Evolutionary conservation across 2,113 vertebrate species (phyloP).

Genomic region (Elaphurus davidianus): DNA sequence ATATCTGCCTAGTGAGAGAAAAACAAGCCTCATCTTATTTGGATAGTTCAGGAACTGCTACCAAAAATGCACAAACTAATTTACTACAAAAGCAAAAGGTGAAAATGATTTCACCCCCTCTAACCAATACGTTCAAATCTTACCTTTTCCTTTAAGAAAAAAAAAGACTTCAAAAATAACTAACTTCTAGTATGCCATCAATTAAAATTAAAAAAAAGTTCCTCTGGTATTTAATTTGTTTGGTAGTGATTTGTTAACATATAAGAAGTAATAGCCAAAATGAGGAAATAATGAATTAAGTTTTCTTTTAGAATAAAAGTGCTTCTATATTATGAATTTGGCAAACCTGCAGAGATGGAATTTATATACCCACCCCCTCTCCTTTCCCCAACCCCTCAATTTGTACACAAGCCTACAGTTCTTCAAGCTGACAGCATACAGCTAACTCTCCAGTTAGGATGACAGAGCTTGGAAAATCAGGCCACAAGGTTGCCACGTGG

Average conservation of each 20-base stretch:
- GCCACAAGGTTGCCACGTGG: constrained; percentile 25
- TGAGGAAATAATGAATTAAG: not conserved
- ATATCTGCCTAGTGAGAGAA: not conserved
- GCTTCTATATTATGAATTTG: not conserved
- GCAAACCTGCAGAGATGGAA: not conserved
- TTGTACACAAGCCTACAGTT: not conserved
- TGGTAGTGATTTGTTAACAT: not conserved
- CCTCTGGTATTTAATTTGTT: not conserved
- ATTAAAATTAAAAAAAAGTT: not conserved
- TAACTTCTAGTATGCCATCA: not conserved
- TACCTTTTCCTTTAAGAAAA: not conserved
- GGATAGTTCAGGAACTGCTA: not conserved
- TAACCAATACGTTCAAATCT: not conserved
- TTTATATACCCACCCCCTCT: not conserved
- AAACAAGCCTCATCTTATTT: not conserved
- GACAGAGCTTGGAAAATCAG: constrained; percentile 38
- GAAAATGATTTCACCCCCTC: not conserved
- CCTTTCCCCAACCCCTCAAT: not conserved
- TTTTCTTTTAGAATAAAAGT: not conserved
- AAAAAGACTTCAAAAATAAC: constrained; percentile 19
- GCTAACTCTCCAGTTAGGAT: not conserved
- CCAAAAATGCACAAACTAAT: not conserved
- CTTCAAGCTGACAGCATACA: not conserved
- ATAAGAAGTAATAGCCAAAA: not conserved
- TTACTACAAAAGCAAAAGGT: not conserved